Conservation (phyloP, 2,797 vertebrate genomes). For the Coluber constrictor region DNA sequence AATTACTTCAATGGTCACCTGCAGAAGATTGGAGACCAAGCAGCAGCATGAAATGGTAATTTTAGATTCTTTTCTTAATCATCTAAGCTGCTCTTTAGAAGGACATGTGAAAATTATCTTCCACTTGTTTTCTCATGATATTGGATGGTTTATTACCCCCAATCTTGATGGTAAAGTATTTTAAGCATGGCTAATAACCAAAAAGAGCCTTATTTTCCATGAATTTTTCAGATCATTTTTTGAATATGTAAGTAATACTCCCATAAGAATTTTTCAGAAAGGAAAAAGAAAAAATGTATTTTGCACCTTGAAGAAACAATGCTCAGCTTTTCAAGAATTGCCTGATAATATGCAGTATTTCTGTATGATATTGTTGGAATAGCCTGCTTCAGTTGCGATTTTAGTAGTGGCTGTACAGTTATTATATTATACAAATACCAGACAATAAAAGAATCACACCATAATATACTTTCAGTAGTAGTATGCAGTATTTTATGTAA, state of each 20-base stretch:
- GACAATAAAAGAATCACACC: constrained; percentile 32
- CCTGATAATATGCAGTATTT: constrained; percentile 4
- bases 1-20: not conserved
- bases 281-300: not conserved
- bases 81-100: not conserved
- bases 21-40: not conserved
- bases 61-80: not conserved
- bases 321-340: not conserved
- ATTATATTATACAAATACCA: constrained; percentile 35
- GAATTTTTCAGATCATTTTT: not conserved
- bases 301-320: constrained; percentile 15
- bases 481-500: constrained; percentile 13
- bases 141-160: not conserved
- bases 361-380: constrained; percentile 22
- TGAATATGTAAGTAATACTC: constrained; percentile 10
- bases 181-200: not conserved
- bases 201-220: not conserved
- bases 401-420: constrained; percentile 38
- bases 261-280: constrained; percentile 14
- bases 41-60: not conserved
- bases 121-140: not conserved
- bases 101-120: not conserved
- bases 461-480: constrained; percentile 24
- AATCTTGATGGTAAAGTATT: not conserved
- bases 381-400: constrained; percentile 28